Percentiles rank a stretch among this genome's conserved stretches.
phyloP scores from a whole-genome alignment of 2,113 vertebrate species.

The Colaptes auratus region DNA sequence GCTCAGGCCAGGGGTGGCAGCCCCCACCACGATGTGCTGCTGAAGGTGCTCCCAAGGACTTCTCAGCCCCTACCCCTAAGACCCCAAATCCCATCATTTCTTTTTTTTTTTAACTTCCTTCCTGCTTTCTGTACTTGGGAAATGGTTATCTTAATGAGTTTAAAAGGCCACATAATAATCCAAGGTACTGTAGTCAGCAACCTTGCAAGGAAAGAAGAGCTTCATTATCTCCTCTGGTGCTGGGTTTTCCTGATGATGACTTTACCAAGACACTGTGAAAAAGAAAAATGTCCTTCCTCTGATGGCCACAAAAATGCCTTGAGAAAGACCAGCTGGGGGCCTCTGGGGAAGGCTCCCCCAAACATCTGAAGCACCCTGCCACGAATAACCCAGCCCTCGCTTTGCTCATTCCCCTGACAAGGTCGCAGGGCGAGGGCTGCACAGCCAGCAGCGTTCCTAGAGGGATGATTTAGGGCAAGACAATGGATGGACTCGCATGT shows the following conservation, averaged over 20 bases:
- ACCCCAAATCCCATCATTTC: background rate
- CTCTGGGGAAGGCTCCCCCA: background rate
- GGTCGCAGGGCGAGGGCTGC: background rate
- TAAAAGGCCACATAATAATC: background rate
- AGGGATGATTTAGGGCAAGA: background rate
- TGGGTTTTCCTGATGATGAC: background rate
- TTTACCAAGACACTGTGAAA: background rate
- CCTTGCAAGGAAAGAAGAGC: background rate
- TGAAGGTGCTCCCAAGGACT: background rate
- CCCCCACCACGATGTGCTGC: background rate
- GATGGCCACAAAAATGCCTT: background rate
- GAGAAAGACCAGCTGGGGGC: background rate
- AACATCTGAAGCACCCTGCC: background rate
- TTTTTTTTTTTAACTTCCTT: background rate
- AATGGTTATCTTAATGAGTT: background rate
- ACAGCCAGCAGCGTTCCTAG: fast-evolving
- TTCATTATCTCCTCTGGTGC: background rate
- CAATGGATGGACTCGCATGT: background rate
- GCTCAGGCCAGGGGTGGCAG: background rate
- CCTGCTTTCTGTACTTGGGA: background rate
- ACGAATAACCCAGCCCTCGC: background rate
- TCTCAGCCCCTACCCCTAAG: background rate
- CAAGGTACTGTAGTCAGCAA: background rate
- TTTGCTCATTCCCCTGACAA: background rate
- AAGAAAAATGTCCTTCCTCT: background rate